Evolutionary conservation across 2,888 invertebrate species (phyloP), one percentile per base, ranked within the genome.

Genomic region (Endotricha flammealis): DNA sequence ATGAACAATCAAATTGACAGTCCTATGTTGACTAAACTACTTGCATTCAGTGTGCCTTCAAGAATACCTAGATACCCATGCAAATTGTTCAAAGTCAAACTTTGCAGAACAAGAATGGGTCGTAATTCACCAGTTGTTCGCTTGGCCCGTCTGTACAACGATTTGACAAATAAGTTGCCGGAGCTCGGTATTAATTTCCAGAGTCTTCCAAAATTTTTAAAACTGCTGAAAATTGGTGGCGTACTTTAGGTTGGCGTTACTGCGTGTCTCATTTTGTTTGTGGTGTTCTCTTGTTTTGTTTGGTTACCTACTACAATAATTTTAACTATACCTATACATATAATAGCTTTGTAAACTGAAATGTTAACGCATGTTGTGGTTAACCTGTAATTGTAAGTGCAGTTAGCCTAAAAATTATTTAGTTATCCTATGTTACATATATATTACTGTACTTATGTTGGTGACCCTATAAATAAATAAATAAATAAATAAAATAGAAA

Each of bases 41-140:
- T 23, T 8, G 8, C 9, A 23, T 23, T 6, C n/a, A 23, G 8
- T 24, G 24, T 10, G 49, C 34, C 42, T 30, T 13, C 28, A 13
- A 12, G 28, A 28, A 28, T 28, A 12, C 12, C 28, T 6, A 28
- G 12, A 28, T 28, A 13, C 28, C 28, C 12, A 12, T 28, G 13
- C 13, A 28, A 28, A 13, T 28, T 13, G 8, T 28, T 28, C 28
- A 28, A 28, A 28, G 13, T 4, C 13, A 28, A 28, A 28, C n/a
- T 28, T n/a, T 28, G 13, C 2, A 28, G 28, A 28, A 28, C 28
- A 28, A 28, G 11, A 11, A 25, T 25, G 25, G 25, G 25, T 25
- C 25, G 25, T 11, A 13, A 13, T 12, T 28, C 28, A 28, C 28
- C 28, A 12, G 28, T 28, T 13, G 12, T 13, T 28, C 28, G 28